Evolutionary conservation across 2,888 invertebrate genomes (phyloP), one percentile per base, ranked within the genome.

Genomic region (Phyllotreta cruciferae): DNA sequence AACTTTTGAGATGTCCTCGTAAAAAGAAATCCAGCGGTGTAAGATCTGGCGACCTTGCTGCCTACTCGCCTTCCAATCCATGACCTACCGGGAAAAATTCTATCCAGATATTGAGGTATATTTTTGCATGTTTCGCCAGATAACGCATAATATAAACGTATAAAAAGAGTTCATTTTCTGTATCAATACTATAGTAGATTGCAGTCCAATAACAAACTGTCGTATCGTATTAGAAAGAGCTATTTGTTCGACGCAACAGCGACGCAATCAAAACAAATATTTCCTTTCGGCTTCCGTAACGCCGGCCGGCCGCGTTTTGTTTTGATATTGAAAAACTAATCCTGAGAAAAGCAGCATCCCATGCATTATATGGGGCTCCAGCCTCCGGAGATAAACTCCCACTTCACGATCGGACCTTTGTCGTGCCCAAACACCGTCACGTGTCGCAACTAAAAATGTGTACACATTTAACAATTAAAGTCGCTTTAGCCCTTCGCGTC

Each of bases 401-500:
- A 61, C 64, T 61, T 47, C 56, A 49, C 62, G 8, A 45, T 37
- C 54, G 63, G 55, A 62, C 57, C 57, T 66, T 64, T 66, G 65
- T 62, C 62, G 62, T 66, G 47, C 56, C 56, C 72, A 73, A 75
- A 74, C 73, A 71, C 38, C 60, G 74, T 71, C 76, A 75, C 76
- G 76, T 75, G 75, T 69, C 72, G 37, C 62, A 71, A 67, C 65
- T 67, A 73, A 74, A 73, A 74, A 71, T 71, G 71, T 73, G 65
- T 70, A 71, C 71, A 72, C 72, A 70, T 64, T 67, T 68, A 72
- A 76, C 75, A 76, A 76, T 76, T 76, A 76, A 76, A 76, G 76
- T 76, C 75, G 75, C 70, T 75, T 76, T 76, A 75, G 73, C 70
- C 68, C 68, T 63, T 60, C 64, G 68, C 64, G 62, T 60, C 58